A percentile compares a stretch with the other conserved stretches of the same genome.
Conservation (phyloP, 1,140 invertebrate species). For the Dufourea novaeangliae region DNA sequence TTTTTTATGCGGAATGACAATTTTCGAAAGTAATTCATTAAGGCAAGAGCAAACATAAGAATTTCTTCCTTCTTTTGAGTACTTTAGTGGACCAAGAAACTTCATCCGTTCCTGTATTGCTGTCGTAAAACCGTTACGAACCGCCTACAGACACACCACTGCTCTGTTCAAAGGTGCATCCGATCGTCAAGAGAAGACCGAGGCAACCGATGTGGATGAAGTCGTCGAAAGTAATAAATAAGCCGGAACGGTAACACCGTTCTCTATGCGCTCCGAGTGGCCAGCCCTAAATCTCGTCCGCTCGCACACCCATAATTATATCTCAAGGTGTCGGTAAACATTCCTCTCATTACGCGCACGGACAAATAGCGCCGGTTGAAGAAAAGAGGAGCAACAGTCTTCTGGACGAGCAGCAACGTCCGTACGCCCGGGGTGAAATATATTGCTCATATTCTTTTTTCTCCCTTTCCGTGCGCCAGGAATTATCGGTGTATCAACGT, state of each 20-base stretch:
- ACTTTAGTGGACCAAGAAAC: no score
- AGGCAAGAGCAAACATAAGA: no score
- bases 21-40: no score
- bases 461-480: background rate
- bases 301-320: slow-evolving; percentile 39
- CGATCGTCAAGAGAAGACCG: background rate
- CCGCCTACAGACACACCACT: no score
- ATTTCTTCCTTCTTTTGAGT: no score
- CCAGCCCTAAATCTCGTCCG: slow-evolving; percentile 23
- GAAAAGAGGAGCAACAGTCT: background rate
- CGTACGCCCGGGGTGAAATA: slow-evolving; percentile 14
- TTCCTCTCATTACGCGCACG: slow-evolving; percentile 38
- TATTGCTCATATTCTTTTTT: slow-evolving; percentile 41
- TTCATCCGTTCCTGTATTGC: no score
- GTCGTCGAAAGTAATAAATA: slow-evolving; percentile 43
- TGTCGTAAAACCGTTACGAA: no score
- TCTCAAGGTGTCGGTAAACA: slow-evolving; percentile 48
- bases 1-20: no score
- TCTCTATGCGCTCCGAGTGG: background rate
- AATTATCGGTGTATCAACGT: slow-evolving; percentile 60
- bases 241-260: background rate
- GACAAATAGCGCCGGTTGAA: background rate
- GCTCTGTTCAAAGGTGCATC: no score
- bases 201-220: slow-evolving; percentile 9
- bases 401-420: slow-evolving; percentile 6